A percentile compares a stretch with the other conserved stretches of the same genome.
These are phyloP conservation scores for Carduelis carduelis DNA, from an alignment of 2,797 vertebrate genomes.

Conservation along the genomic window DNA sequence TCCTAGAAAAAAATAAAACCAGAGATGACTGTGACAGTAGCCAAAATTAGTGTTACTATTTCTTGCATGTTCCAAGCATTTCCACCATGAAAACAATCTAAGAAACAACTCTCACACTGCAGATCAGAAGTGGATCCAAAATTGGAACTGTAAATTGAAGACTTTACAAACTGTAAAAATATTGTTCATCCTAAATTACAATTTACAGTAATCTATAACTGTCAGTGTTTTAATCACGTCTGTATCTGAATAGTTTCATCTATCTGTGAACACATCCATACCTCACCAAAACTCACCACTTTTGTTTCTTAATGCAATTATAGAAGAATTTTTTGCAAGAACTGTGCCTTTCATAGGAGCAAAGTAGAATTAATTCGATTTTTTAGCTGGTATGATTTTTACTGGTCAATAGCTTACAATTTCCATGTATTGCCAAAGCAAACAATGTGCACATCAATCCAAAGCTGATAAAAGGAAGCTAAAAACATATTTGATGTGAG, in stretches of 20 bases:
- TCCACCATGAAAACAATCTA: not conserved
- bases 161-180: not conserved
- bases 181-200: not conserved
- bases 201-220: not conserved
- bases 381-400: not conserved
- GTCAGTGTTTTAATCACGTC: not conserved
- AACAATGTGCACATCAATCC: not conserved
- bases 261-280: not conserved
- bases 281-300: not conserved
- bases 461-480: not conserved
- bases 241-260: not conserved
- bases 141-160: not conserved
- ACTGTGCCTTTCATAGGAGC: not conserved
- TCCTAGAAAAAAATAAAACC: not conserved
- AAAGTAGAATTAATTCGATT: not conserved
- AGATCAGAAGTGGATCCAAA: not conserved
- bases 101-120: not conserved
- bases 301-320: not conserved
- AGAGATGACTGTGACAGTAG: not conserved
- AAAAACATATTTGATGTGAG: not conserved
- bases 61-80: not conserved
- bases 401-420: not conserved
- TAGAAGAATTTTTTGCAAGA: not conserved
- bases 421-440: not conserved
- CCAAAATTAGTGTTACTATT: not conserved